These are phyloP conservation scores for Coturnix japonica DNA, from an alignment of 2,113 vertebrate genomes.

Conservation along the genomic window DNA sequence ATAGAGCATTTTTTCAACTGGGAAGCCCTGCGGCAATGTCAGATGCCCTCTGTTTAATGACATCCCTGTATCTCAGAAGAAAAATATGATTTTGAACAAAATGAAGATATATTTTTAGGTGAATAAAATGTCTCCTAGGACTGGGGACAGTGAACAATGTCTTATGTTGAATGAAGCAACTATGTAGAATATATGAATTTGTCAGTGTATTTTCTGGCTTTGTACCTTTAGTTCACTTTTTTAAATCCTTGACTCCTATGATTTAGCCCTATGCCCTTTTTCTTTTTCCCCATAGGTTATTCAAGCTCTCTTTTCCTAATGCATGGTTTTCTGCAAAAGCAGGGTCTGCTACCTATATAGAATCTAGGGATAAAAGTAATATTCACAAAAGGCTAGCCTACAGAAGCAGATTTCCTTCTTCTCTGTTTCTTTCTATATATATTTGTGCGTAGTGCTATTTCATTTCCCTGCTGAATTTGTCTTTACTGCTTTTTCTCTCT, in stretches of 20 bases:
- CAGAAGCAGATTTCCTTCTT: slow-evolving; percentile 7
- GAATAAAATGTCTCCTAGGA: slow-evolving; percentile 37
- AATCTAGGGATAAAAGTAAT: slow-evolving; percentile 32
- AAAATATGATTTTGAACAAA: slow-evolving; percentile 28
- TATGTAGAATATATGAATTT: slow-evolving; percentile 46
- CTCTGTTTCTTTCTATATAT: slow-evolving; percentile 6
- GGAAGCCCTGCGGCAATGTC: slow-evolving; percentile 27
- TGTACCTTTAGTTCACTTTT: slow-evolving; percentile 17
- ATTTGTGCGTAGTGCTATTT: slow-evolving; percentile 43
- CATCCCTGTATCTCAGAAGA: slow-evolving; percentile 28
- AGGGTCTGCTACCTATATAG: neutral
- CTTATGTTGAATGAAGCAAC: neutral
- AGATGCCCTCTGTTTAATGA: slow-evolving; percentile 50
- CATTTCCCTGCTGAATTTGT: slow-evolving; percentile 14
- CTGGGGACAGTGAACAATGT: slow-evolving; percentile 2
- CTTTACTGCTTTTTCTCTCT: neutral
- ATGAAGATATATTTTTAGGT: slow-evolving; percentile 22
- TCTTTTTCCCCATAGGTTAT: slow-evolving; percentile 16
- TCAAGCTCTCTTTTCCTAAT: slow-evolving; percentile 24
- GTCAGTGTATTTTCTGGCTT: slow-evolving; percentile 26
- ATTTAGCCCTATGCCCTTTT: slow-evolving; percentile 38
- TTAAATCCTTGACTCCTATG: neutral
- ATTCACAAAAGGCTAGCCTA: slow-evolving; percentile 17
- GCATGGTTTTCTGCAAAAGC: slow-evolving; percentile 18
- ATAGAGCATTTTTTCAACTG: slow-evolving; percentile 16